Evolutionary conservation across 2,888 invertebrate genomes (phyloP), one percentile per base, ranked within the genome.

Genomic region (Unio delphinus): DNA sequence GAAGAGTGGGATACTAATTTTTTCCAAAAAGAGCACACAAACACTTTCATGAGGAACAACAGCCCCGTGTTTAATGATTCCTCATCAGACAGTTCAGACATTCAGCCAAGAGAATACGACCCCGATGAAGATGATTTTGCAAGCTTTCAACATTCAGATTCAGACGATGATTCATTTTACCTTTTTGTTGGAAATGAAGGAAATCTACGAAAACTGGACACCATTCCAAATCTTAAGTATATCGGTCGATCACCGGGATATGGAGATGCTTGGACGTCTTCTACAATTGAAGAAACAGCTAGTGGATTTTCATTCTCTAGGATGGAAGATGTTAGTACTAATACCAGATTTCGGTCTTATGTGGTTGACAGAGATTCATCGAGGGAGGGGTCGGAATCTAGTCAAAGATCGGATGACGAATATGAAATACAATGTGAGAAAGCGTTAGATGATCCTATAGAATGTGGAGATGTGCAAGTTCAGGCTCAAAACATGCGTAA

Each of bases 91-190:
- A 70, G 72, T 34, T 77, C 77, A 6, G 80, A 81, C 61, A 76
- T 78, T 18, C 77, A 79, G 34, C 70, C 80, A 3, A 72, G 81
- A 4, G 81, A 81, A 59, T 81, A 81, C 58, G 80, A 81, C 64
- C 81, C 81, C 8, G 75, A 75, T 64, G 81, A 81, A 23, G 81
- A 81, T 56, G 81, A 80, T 61, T 67, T 79, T 61, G 80, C 80
- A 11, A 79, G 75, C 45, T 77, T 76, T 34, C 74, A 76, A 63
- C 72, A 80, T 34, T 62, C 65, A 6, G 79, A 78, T 34, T 67
- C 68, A 1, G 79, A 79, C 63, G 78, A 79, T 28, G 81, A 81
- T 67, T 81, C 81, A 2, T 81, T 81, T 61, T 81, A 71, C 61
- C 66, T 81, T 8, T 72, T 81, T 17, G 67, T 76, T 15, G 79